These are phyloP conservation scores for Paramormyrops kingsleyae DNA, from an alignment of 2,113 vertebrate species.

Conservation along the genomic window DNA sequence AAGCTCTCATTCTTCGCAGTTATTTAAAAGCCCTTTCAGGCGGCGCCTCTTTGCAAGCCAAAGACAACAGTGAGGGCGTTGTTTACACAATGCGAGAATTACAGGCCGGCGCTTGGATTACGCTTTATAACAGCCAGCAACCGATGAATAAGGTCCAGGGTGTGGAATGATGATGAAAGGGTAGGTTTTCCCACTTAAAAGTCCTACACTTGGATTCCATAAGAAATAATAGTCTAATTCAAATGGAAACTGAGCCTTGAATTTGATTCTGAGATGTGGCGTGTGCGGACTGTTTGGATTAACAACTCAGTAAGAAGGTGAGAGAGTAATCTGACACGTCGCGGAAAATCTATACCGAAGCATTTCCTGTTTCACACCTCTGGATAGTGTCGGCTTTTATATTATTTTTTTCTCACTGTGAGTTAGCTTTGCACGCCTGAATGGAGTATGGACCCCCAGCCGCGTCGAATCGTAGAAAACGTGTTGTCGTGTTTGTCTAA, in stretches of 20 bases:
- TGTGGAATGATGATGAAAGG: not conserved
- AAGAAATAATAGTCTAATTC: not conserved
- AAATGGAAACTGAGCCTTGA: not conserved
- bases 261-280: not conserved
- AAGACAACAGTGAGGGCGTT: not conserved
- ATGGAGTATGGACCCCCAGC: not conserved
- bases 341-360: not conserved
- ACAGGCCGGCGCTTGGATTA: not conserved
- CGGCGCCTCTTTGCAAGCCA: not conserved
- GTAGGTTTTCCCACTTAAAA: not conserved
- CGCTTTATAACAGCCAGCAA: not conserved
- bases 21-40: not conserved
- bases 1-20: not conserved
- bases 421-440: not conserved
- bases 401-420: not conserved
- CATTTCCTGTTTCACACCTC: not conserved
- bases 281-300: not conserved
- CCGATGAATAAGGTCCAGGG: not conserved
- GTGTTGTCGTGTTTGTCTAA: not conserved
- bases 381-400: not conserved
- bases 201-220: not conserved
- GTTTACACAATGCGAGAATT: not conserved
- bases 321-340: not conserved
- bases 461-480: not conserved
- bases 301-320: not conserved